Percentiles rank a stretch among this genome's conserved stretches.
Evolutionary conservation across 2,113 vertebrate genomes (phyloP).

Genomic region (Cinclus mexicanus): DNA sequence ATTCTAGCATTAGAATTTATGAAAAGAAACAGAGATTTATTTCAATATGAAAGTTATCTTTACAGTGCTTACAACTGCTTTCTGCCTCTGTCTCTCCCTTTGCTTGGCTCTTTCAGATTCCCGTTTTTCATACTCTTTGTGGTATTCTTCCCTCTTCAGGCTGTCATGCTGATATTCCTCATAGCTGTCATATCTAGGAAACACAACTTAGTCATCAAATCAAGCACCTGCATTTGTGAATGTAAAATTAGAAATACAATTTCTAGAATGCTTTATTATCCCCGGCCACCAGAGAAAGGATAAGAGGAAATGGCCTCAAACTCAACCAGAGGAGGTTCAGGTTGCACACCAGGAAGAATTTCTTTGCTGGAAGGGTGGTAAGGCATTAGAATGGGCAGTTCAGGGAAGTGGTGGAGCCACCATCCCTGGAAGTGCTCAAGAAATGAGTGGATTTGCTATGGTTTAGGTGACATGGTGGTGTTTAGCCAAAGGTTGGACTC

Average conservation of each 20-base stretch:
- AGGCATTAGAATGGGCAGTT: not conserved
- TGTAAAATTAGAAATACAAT: not conserved
- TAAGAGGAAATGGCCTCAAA: not conserved
- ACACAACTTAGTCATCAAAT: slow-evolving; percentile 74
- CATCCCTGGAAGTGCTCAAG: not conserved
- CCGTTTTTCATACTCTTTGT: slow-evolving; percentile 89
- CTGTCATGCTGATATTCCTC: slow-evolving; percentile 96
- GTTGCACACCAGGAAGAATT: not conserved
- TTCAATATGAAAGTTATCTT: slow-evolving; percentile 45
- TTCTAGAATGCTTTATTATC: not conserved
- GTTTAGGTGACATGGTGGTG: not conserved
- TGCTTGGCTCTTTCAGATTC: slow-evolving; percentile 93
- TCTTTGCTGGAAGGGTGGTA: not conserved
- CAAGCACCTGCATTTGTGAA: slow-evolving; percentile 17
- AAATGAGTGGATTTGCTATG: fast-evolving
- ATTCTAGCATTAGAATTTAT: not conserved
- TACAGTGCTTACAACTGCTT: slow-evolving; percentile 90
- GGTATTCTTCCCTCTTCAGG: slow-evolving; percentile 94
- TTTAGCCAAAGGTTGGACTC: not conserved
- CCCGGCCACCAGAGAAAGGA: not conserved
- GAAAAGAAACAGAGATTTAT: slow-evolving; percentile 10
- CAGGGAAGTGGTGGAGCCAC: not conserved
- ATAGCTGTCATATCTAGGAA: slow-evolving; percentile 93
- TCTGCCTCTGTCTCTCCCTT: slow-evolving; percentile 89
- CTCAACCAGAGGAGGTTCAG: not conserved